Base-by-base conservation (phyloP, 2,113 vertebrate genomes). In the Corynorhinus townsendii region DNA sequence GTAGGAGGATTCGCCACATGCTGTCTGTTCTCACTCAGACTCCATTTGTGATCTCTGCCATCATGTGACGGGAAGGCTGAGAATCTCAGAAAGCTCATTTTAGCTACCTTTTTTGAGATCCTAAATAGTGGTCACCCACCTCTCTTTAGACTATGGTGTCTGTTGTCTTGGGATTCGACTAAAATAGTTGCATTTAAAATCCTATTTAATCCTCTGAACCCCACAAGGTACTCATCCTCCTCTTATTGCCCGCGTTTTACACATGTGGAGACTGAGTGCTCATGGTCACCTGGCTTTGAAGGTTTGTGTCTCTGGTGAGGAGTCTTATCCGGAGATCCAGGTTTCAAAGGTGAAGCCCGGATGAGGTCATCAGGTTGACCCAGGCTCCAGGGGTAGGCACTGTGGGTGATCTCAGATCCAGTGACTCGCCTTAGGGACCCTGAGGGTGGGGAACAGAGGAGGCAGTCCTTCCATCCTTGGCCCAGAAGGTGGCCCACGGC, bases 401-500 rank as follows among this genome's bases (percentile, higher is more conserved):
- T 84, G 16, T 33, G 49, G 7, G 28, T 30, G 69, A 49, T 16
- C 76, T 68, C 10, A 24, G 28, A 45, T 33, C 2, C 0, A 3
- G 40, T 40, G 0, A 20, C 49, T 28, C 26, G 4, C 30, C 20
- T 52, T 9, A 12, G 69, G 43, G 20, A 19, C 30, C 43, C 35
- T 7, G 7, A 22, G 0, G 14, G 30, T 30, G 22, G 7, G 11
- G 1, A 1, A n/a, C 14, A 3, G 15, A 49, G 24, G 17, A 45
- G 11, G 22, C n/a, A 81, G 85, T 86, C 85, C 72, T 26, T 93
- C 87, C 88, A 82, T 79, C 86, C 89, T 95, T 90, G 64, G 73
- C 80, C 86, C 68, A 59, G 59, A 62, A 62, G 11, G 91, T 97
- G 95, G 95, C 90, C 79, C n/a, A 68, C 86, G 38, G 93, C 73